Evolutionary conservation across 1,140 invertebrate species (phyloP).

Genomic region (Apolygus lucorum): DNA sequence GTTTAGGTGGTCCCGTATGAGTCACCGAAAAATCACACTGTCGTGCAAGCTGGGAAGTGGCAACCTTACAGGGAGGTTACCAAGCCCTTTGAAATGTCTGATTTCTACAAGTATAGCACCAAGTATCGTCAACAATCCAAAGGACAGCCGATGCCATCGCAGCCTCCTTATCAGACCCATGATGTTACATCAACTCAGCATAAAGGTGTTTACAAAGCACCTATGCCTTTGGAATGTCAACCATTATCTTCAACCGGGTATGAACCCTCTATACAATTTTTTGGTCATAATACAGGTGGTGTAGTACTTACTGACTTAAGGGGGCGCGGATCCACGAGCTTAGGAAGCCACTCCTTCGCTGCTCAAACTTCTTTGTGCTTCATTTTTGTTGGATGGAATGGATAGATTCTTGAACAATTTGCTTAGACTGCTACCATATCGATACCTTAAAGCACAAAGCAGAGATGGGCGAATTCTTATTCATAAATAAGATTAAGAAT

Average conservation of each 20-base stretch:
- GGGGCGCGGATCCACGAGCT: too few relatives aligned
- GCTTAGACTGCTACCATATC: too few relatives aligned
- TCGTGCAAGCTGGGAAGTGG: conserved; percentile 77
- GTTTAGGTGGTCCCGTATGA: conserved; percentile 52
- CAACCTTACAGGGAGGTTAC: conserved; percentile 87
- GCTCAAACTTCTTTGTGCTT: too few relatives aligned
- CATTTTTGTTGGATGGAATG: too few relatives aligned
- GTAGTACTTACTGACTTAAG: too few relatives aligned
- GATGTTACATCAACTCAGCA: conserved; percentile 38
- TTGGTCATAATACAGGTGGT: too few relatives aligned
- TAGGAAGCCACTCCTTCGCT: too few relatives aligned
- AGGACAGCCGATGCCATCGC: conserved; percentile 36
- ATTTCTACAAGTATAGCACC: conserved; percentile 95
- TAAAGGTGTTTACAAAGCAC: conserved; percentile 43
- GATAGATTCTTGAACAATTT: too few relatives aligned
- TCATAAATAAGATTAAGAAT: too few relatives aligned
- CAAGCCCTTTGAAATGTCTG: conserved; percentile 93
- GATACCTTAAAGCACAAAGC: too few relatives aligned
- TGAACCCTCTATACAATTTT: too few relatives aligned
- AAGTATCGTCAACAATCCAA: conserved; percentile 55
- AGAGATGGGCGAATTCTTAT: too few relatives aligned
- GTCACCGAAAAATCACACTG: conserved; percentile 67
- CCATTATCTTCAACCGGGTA: conserved; percentile 32
- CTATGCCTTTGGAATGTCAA: conserved; percentile 43
- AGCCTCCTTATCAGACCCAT: conserved; percentile 10